These are phyloP conservation scores for Nezara viridula DNA, from an alignment of 2,888 invertebrate species.

Conservation along the genomic window DNA sequence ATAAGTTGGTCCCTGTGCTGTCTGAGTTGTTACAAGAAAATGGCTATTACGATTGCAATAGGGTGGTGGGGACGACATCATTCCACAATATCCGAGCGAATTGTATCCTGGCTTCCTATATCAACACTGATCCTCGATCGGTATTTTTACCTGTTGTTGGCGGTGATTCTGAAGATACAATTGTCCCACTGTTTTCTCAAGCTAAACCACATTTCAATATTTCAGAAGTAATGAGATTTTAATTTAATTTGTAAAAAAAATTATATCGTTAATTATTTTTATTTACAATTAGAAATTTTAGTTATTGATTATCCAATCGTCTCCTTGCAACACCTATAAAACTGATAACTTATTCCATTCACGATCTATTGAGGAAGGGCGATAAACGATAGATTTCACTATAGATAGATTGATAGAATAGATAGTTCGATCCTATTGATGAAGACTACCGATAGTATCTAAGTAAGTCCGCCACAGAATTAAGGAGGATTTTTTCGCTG, in stretches of 20 bases:
- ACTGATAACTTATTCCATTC: too few relatives aligned
- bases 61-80: constrained; percentile 61
- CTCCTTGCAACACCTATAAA: too few relatives aligned
- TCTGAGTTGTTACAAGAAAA: constrained; percentile 58
- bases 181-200: constrained; percentile 83
- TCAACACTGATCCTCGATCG: constrained; percentile 56
- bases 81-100: constrained; percentile 61
- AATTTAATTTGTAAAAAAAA: neutral
- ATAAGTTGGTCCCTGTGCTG: constrained; percentile 61
- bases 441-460: too few relatives aligned
- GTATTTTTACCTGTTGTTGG: constrained; percentile 79
- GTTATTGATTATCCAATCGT: too few relatives aligned
- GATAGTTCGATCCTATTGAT: too few relatives aligned
- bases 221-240: constrained; percentile 23
- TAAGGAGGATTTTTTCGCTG: too few relatives aligned
- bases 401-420: too few relatives aligned
- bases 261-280: neutral
- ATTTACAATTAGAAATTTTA: too few relatives aligned
- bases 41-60: constrained; percentile 62
- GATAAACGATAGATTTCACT: too few relatives aligned
- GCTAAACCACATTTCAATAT: constrained; percentile 71
- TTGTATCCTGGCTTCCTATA: constrained; percentile 59
- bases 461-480: too few relatives aligned
- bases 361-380: too few relatives aligned
- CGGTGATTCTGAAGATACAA: constrained; percentile 81